Base-by-base conservation (phyloP, 1,140 invertebrate species). In the Megalopta genalis region DNA sequence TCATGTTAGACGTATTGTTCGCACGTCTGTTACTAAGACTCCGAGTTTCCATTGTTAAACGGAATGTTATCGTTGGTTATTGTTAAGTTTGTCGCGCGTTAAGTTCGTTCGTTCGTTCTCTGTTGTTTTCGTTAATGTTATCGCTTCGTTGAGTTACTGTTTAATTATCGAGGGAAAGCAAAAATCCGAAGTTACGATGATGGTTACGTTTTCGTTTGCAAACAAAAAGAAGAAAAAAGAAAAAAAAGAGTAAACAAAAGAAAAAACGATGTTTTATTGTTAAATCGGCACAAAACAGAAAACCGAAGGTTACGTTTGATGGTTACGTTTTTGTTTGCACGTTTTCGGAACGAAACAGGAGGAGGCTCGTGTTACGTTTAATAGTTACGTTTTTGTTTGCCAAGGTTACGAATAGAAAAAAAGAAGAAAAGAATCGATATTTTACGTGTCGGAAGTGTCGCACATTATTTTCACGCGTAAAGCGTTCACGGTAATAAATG, bases 71-170 rank as follows among this genome's bases (percentile, higher is more conserved):
- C 23, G 18, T 23, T n/a, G 37, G 37, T 8, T 27, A 52, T 71
- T 77, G 60, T 78, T 72, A 78, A 65, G 68, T 78, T 78, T 78
- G 16, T 64, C 32, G 46, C 49, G 63, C 69, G 37, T n/a, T n/a
- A n/a, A n/a, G n/a, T n/a, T n/a, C n/a, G n/a, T 18, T 52, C 16
- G 18, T 52, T 52, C 49, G 5, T 39, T 46, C 68, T 78, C 76
- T 63, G 46, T 71, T 65, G 46, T 78, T 78, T 42, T 62, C 68
- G 60, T 78, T 78, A 65, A 78, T 72, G 68, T 78, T 78, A 42
- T 64, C 60, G 14, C 7, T 32, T 16, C 60, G 12, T 52, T 52
- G 18, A 52, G 49, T 52, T 52, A 21, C 14, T 52, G 49, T 52
- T 52, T 3, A 21, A 18, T 18, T 18, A 18, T n/a, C n/a, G 32